phyloP scores from a whole-genome alignment of 2,888 invertebrate species.

The Uloborus plumipes region DNA sequence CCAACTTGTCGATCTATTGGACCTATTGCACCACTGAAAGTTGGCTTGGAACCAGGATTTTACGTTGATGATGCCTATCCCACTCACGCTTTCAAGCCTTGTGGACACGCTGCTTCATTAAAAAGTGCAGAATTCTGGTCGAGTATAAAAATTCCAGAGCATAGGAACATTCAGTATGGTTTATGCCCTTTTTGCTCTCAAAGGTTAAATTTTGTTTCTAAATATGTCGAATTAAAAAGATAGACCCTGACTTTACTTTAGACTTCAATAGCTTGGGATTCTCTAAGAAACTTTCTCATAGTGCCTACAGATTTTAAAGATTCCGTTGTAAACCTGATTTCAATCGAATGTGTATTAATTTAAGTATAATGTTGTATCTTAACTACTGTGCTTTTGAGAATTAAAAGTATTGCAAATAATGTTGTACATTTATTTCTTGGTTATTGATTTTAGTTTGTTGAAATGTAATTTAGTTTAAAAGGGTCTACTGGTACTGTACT shows the following conservation, averaged over 20 bases:
- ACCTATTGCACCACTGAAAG: conserved; percentile 92
- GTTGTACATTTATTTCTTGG: no score
- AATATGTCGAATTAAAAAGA: conserved; percentile 19
- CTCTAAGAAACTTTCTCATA: no score
- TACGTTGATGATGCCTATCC: conserved; percentile 94
- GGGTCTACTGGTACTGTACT: no score
- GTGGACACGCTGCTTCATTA: conserved; percentile 99
- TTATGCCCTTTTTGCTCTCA: conserved; percentile 41
- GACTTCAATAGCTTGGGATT: no score
- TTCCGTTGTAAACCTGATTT: no score
- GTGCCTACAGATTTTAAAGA: no score
- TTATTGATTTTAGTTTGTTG: no score
- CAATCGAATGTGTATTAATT: no score
- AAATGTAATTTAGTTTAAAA: no score
- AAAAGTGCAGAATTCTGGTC: conserved; percentile 92
- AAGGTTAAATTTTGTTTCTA: conserved; percentile 30
- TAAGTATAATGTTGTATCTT: no score
- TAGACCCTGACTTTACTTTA: not conserved
- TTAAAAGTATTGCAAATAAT: no score
- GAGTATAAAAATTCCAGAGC: conserved; percentile 20
- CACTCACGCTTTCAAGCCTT: conserved; percentile 97
- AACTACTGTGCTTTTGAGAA: no score
- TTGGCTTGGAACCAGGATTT: conserved; percentile 98
- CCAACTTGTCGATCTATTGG: conserved; percentile 74
- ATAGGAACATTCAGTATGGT: conserved; percentile 30